A percentile compares a stretch with the other conserved stretches of the same genome.
These are phyloP conservation scores for Lomographa bimaculata DNA, from an alignment of 2,888 invertebrate genomes.

Conservation along the genomic window DNA sequence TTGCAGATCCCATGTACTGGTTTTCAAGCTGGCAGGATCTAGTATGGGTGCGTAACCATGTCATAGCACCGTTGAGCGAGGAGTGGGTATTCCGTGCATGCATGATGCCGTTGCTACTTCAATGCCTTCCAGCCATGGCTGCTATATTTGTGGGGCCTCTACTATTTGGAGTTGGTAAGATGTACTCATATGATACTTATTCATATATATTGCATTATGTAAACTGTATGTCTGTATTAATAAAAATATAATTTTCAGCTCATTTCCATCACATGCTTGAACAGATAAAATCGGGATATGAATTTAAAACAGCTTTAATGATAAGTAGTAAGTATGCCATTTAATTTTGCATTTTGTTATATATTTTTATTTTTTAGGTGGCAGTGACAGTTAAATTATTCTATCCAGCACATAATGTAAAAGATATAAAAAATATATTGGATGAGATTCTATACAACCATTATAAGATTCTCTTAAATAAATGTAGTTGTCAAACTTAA, in stretches of 20 bases:
- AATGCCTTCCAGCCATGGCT: constrained; percentile 89
- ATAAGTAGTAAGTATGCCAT: constrained; percentile 80
- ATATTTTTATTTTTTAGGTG: no score
- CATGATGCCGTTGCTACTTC: constrained; percentile 95
- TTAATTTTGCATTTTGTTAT: no score
- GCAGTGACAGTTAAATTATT: no score
- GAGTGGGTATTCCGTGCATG: constrained; percentile 98
- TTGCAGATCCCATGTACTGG: constrained; percentile 89
- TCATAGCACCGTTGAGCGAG: constrained; percentile 96
- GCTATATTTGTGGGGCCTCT: constrained; percentile 94
- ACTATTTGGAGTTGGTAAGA: constrained; percentile 94
- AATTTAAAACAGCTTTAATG: constrained; percentile 87
- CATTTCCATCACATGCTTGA: constrained; percentile 97
- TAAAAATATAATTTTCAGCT: no score
- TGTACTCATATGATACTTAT: no score
- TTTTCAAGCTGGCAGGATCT: constrained; percentile 87
- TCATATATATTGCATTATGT: no score
- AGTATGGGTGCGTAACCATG: constrained; percentile 93
- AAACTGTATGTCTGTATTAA: no score
- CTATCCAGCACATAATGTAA: no score
- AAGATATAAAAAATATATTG: no score
- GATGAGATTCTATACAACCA: no score
- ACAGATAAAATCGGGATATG: constrained; percentile 87
- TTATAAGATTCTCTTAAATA: no score
- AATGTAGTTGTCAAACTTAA: no score